Evolutionary conservation across 2,797 vertebrate species (phyloP).

Genomic region (Malacoraja senta): DNA sequence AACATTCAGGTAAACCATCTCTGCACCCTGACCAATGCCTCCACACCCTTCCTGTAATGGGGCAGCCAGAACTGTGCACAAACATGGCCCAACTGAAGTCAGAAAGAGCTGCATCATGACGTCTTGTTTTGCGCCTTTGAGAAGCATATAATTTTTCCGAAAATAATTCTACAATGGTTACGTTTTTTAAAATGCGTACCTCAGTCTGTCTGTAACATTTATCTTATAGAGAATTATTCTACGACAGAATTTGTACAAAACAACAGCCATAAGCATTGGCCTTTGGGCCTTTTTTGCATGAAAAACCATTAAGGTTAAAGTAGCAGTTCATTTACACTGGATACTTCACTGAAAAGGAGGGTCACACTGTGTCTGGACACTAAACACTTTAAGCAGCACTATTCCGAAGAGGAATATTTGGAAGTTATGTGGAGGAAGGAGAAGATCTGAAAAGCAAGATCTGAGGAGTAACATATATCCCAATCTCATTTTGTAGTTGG

Average conservation of each 20-base stretch:
- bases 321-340: not conserved
- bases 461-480: not conserved
- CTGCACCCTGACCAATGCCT: too few relatives aligned
- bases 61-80: too few relatives aligned
- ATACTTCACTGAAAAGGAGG: not conserved
- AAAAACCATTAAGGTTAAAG: not conserved
- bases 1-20: too few relatives aligned
- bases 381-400: not conserved
- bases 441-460: not conserved
- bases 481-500: too few relatives aligned
- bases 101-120: too few relatives aligned
- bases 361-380: not conserved
- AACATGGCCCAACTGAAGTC: too few relatives aligned
- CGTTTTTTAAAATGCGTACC: not conserved
- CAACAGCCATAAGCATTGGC: not conserved
- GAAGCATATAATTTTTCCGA: not conserved
- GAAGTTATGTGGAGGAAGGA: not conserved
- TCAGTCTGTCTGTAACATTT: not conserved
- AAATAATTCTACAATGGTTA: not conserved
- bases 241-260: not conserved
- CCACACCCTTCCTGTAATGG: too few relatives aligned
- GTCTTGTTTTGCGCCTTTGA: not conserved
- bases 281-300: not conserved
- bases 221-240: not conserved
- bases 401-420: not conserved